Evolutionary conservation across 2,888 invertebrate species (phyloP), one percentile per base, ranked within the genome.

Genomic region (Lumbricus terrestris): DNA sequence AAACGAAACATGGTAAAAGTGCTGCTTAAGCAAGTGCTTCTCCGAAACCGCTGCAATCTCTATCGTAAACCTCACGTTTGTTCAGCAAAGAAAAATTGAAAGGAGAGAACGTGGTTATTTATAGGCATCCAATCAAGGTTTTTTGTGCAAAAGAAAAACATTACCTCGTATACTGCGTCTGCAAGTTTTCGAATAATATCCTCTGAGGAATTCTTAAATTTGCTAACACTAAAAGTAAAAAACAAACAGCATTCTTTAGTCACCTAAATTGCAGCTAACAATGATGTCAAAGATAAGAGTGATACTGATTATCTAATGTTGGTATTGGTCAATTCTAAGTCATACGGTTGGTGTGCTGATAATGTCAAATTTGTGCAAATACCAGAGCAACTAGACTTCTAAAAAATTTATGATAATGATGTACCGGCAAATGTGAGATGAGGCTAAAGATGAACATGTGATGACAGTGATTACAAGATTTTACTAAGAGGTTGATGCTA

Each of bases 111-210:
- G n/a, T 8, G 0, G 69, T 69, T n/a, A 69, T n/a, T 69, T 69
- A 69, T 29, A 29, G 69, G 69, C n/a, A 69, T 1, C 20, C 29
- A 69, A 69, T 69, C 69, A 69, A 69, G 6, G 11, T n/a, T 69
- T n/a, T 69, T n/a, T 13, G 1, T 11, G 8, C 29, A 13, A 69
- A 69, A n/a, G 69, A 69, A 69, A 69, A n/a, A n/a, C 8, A 35
- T 37, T 85, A 85, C 85, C 85, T 85, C 85, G 35, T 85, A 85
- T 23, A 85, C 85, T 35, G 85, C 85, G 37, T 85, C 85, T 34
- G 85, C 85, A 35, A 85, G 85, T 37, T 85, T 85, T 34, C 85
- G 85, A 34, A 85, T 85, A 23, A 34, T 34, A 85, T 85, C 85
- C 5, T 85, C 85, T 37, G 85, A 85, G 35, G 85, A 85, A 34